Evolutionary conservation across 2,888 invertebrate genomes (phyloP), one percentile per base, ranked within the genome.

Genomic region (Chorisops tibialis): DNA sequence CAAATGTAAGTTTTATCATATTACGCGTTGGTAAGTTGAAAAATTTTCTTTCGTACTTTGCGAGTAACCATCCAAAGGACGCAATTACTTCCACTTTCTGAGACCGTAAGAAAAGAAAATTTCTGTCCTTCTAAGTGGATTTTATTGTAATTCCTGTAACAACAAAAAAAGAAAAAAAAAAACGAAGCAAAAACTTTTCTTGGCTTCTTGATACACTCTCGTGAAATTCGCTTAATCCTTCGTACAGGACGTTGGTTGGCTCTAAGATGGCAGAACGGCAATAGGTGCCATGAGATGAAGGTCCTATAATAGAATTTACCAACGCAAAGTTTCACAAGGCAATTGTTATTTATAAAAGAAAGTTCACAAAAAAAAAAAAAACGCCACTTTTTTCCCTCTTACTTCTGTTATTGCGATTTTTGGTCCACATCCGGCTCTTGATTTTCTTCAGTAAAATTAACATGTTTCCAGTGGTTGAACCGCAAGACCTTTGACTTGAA

Each of bases 111-210:
- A 50, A 59, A 61, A 61, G 49, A n/a, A n/a, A 41, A 48, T 43
- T 59, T 48, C 52, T 49, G 61, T 64, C 61, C 30, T 54, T 38
- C 47, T 64, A 64, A 64, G 64, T 64, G 62, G 62, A 64, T 64
- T 64, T 64, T 64, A 64, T 64, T 62, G 64, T 64, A 58, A 60
- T 59, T 64, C 38, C n/a, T n/a, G n/a, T n/a, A n/a, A n/a, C n/a
- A n/a, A n/a, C n/a, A n/a, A n/a, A n/a, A n/a, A n/a, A 18, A 43
- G 51, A 38, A 54, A 54, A 48, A 56, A 16, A 52, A 61, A 52
- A 51, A 35, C 22, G n/a, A n/a, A n/a, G 41, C 18, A 35, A 60
- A 60, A 50, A 60, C 7, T 59, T 59, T 59, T 59, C 19, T 22
- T 21, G 47, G 6, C 21, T 45, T 39, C 45, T 48, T 48, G 47